Evolutionary conservation across 2,113 vertebrate genomes (phyloP), one percentile per base, ranked within the genome.

Genomic region (Archilochus colubris): DNA sequence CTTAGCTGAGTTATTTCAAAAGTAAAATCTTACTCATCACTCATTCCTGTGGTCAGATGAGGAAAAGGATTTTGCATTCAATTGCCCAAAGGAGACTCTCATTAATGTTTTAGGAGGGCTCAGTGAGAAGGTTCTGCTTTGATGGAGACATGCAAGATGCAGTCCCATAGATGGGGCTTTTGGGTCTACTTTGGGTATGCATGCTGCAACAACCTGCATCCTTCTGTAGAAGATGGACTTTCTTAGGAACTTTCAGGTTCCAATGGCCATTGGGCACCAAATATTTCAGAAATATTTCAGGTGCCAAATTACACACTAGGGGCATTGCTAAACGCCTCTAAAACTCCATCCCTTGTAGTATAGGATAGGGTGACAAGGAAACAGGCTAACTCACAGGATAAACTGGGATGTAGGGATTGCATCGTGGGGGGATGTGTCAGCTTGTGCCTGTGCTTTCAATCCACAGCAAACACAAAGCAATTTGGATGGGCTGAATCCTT

Each of bases 111-210:
- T 33, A 48, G 30, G 21, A 11, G 2, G 24, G 5, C n/a, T 66
- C n/a, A 16, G 14, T 14, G 14, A 33, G 22, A 16, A 74, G 44
- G 5, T 27, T 10, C 5, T 30, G 22, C 33, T 67, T 12, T 70
- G 3, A 9, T 48, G 44, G 69, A 50, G 58, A 50, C 0, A 0
- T 30, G 21, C 40, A 48, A 23, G 19, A 10, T 44, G 1, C 7
- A 86, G 57, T 40, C 27, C 28, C 14, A 8, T 14, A 28, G 36
- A 22, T 6, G 9, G 6, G 19, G 25, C 6, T 68, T 67, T 38
- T 6, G 23, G 46, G 6, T n/a, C 36, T 88, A 38, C 36, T 38
- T 38, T 38, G 36, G 36, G 36, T 38, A 38, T 38, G 36, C 36
- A 38, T 38, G 36, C 18, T 79, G 20, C 4, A 28, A 36, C 5